Conservation (phyloP, 2,113 vertebrate genomes). For the Anarrhichthys ocellatus region DNA sequence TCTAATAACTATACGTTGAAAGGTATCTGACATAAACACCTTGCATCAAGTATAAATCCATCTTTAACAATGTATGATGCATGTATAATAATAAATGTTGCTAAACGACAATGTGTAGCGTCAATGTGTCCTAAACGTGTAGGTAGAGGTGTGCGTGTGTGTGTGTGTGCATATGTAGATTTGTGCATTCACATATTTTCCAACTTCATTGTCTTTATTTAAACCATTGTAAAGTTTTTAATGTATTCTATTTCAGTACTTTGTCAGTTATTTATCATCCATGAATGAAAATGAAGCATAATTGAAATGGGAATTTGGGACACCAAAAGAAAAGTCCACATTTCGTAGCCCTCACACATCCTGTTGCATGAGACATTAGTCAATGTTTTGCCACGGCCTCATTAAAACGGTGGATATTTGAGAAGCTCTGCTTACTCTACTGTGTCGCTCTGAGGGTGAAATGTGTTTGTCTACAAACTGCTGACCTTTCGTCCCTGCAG, state of each 20-base stretch:
- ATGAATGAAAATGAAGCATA: conserved; percentile 12
- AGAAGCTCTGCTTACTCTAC: conserved; percentile 28
- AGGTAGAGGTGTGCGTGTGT: background rate
- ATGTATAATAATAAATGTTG: background rate
- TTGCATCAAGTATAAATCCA: background rate
- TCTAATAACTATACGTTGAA: background rate
- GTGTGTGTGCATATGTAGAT: background rate
- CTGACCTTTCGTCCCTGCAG: conserved; percentile 33
- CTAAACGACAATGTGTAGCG: background rate
- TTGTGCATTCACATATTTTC: background rate
- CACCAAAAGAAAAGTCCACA: background rate
- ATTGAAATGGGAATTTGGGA: background rate
- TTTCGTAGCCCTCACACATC: conserved; percentile 1
- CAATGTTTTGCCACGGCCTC: conserved; percentile 21
- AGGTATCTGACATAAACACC: background rate
- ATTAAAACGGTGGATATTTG: conserved; percentile 35
- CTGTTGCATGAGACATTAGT: conserved; percentile 22
- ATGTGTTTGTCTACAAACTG: conserved; percentile 56
- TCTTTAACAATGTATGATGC: background rate
- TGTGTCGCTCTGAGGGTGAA: conserved; percentile 30
- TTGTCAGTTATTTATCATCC: background rate
- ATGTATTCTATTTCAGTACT: background rate
- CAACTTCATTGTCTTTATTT: background rate
- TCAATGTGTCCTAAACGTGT: background rate
- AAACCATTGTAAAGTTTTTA: background rate